Conservation (phyloP, 1,140 invertebrate genomes). For the Drosophila nigromelanica region DNA sequence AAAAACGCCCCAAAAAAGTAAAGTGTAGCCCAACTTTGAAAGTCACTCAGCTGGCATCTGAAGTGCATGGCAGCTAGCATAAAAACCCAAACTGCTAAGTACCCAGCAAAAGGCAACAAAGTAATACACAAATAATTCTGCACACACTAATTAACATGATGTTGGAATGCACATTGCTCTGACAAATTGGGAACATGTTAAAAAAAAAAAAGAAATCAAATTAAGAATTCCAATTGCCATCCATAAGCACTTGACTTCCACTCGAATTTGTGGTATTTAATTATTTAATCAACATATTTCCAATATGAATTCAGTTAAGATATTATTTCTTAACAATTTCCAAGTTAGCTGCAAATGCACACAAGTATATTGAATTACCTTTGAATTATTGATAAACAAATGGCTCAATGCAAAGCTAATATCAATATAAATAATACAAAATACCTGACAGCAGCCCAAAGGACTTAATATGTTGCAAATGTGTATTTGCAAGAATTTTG, state of each 20-base stretch:
- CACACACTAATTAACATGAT: conserved; percentile 36
- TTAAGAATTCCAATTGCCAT: neutral
- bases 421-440: neutral
- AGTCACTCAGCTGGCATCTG: conserved; percentile 10
- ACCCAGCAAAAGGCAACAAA: conserved; percentile 5
- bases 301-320: neutral
- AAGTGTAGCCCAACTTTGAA: neutral
- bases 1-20: neutral
- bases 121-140: conserved; percentile 22
- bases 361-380: neutral
- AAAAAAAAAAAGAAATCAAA: neutral
- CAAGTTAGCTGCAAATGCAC: neutral
- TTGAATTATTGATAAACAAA: neutral
- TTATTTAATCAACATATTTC: conserved; percentile 1
- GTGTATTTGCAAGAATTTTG: neutral
- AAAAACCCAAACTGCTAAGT: neutral
- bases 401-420: neutral
- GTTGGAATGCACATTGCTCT: neutral
- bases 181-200: neutral
- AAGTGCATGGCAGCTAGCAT: neutral
- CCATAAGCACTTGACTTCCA: no score
- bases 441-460: neutral
- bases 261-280: neutral
- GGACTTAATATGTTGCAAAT: neutral
- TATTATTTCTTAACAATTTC: neutral